Conservation (phyloP, 2,797 vertebrate species). For the Lithobates pipiens region DNA sequence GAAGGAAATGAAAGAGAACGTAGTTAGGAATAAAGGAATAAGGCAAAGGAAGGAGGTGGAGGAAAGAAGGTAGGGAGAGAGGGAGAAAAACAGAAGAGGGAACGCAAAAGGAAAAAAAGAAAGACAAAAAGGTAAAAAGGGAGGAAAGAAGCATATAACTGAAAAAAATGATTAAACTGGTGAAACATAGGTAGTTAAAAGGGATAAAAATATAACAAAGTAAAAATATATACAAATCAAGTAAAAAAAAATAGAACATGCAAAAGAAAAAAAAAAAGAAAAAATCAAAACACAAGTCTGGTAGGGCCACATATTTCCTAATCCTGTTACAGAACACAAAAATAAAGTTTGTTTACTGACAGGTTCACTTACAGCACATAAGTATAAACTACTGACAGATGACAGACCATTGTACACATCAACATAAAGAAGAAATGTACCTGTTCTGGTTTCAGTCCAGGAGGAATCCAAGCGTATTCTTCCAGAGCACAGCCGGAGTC, state of each 20-base stretch:
- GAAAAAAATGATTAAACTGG: background rate
- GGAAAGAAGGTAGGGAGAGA: too few species aligned
- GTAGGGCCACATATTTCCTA: background rate
- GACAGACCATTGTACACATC: background rate
- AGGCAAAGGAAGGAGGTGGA: too few species aligned
- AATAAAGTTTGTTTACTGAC: conserved; percentile 38
- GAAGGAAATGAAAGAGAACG: too few species aligned
- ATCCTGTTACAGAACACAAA: background rate
- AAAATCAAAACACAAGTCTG: background rate
- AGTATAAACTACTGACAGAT: background rate
- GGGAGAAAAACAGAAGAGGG: too few species aligned
- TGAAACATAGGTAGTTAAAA: background rate
- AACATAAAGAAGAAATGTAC: conserved; percentile 69
- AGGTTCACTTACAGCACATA: background rate
- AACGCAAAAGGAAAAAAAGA: background rate
- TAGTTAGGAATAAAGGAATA: too few species aligned
- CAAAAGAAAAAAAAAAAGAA: background rate
- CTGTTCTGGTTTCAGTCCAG: conserved; percentile 97
- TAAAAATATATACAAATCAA: too few species aligned
- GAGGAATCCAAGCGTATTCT: conserved; percentile 97
- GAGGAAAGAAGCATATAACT: background rate
- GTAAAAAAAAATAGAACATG: background rate
- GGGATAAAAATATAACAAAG: background rate
- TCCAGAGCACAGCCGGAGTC: conserved; percentile 97
- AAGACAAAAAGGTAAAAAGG: background rate